Conservation (phyloP, 2,888 invertebrate genomes). For the Chirona hameri region DNA sequence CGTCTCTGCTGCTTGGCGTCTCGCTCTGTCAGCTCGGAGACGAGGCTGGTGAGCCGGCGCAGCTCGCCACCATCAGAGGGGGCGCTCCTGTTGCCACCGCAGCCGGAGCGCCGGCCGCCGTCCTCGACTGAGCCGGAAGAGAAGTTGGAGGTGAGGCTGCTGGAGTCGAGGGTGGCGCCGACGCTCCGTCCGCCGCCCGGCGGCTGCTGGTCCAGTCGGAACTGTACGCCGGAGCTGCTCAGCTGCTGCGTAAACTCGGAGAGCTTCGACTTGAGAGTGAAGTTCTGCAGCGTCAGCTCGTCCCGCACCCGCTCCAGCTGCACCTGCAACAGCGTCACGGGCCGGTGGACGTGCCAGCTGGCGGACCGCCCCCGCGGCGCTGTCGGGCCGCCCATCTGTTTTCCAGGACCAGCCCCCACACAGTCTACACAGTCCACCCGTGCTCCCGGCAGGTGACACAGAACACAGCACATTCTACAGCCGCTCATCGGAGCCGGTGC, state of each 20-base stretch:
- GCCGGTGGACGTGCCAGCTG: not conserved
- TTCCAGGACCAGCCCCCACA: no score
- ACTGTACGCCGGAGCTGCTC: conserved; percentile 42
- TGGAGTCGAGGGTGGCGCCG: not conserved
- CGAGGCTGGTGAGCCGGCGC: conserved; percentile 33
- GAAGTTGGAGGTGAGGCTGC: conserved; percentile 22
- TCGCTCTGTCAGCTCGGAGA: conserved; percentile 39
- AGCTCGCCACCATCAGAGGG: conserved; percentile 34
- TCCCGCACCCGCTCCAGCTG: conserved; percentile 44
- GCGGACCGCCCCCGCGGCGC: not conserved
- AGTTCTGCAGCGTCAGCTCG: conserved; percentile 44
- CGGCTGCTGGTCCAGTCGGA: conserved; percentile 41
- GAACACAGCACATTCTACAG: no score
- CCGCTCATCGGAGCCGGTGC: no score
- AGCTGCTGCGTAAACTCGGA: conserved; percentile 43
- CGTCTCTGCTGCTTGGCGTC: conserved; percentile 42
- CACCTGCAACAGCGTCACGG: conserved; percentile 40
- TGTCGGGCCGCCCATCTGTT: not conserved
- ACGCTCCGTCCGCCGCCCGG: not conserved
- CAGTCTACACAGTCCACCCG: no score
- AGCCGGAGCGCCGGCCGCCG: conserved; percentile 39
- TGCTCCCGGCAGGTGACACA: no score
- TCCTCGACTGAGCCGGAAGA: conserved; percentile 34
- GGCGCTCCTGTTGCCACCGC: not conserved
- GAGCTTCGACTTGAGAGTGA: conserved; percentile 44